phyloP scores from a whole-genome alignment of 2,888 invertebrate species.

The Podabrus alpinus region DNA sequence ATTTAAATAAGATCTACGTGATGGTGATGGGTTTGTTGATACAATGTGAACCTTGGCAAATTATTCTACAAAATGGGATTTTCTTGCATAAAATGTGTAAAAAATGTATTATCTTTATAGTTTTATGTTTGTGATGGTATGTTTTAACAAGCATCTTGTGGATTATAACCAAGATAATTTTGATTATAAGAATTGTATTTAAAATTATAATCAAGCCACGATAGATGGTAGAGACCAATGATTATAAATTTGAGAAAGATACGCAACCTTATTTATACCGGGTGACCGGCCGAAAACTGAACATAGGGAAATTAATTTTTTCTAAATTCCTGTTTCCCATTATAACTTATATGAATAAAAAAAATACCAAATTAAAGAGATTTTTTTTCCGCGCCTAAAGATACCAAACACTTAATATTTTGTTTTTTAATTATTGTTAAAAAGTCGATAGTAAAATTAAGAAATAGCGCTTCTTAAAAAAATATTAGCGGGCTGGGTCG shows the following conservation, averaged over 20 bases:
- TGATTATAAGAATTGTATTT: neutral
- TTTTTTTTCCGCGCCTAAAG: no score
- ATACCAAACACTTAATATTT: no score
- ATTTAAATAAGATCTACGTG: slow-evolving; percentile 11
- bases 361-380: no score
- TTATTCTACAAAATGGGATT: slow-evolving; percentile 12
- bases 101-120: slow-evolving; percentile 2
- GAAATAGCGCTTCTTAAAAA: no score
- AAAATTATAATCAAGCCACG: neutral
- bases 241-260: neutral
- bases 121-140: neutral
- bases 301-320: no score
- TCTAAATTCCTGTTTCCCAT: no score
- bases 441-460: no score
- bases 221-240: neutral
- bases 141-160: neutral
- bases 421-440: no score
- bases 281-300: no score
- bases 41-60: neutral
- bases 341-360: no score
- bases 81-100: slow-evolving; percentile 12
- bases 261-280: neutral
- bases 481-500: no score
- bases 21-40: slow-evolving; percentile 11
- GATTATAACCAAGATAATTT: neutral